Evolutionary conservation across 2,888 invertebrate species (phyloP).

Genomic region (Linnaemya vulpina): DNA sequence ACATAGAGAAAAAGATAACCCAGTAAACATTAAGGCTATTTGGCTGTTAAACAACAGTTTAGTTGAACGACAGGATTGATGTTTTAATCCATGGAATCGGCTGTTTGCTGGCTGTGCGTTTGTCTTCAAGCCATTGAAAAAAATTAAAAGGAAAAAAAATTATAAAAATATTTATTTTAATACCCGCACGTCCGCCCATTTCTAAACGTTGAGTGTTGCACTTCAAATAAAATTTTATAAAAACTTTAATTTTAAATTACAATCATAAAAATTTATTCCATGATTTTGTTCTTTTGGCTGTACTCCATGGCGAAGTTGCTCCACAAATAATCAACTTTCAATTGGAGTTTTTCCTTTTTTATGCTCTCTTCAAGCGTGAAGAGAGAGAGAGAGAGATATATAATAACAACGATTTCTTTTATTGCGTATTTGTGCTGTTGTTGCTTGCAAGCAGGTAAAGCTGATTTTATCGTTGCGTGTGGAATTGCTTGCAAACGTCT

Average conservation of each 20-base stretch:
- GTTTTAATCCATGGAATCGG: neutral
- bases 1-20: neutral
- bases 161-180: slow-evolving; percentile 15
- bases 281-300: slow-evolving; percentile 16
- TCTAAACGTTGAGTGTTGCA: slow-evolving; percentile 2
- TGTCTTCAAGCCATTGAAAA: too few relatives aligned
- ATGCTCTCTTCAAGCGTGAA: neutral
- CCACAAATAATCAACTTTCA: slow-evolving; percentile 43
- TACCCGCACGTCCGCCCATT: slow-evolving; percentile 8
- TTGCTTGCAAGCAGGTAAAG: slow-evolving; percentile 40
- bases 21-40: slow-evolving; percentile 16
- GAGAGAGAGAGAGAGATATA: too few relatives aligned
- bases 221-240: neutral
- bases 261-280: slow-evolving; percentile 58
- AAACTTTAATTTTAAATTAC: slow-evolving; percentile 15
- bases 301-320: neutral
- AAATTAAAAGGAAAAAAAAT: neutral
- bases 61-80: neutral
- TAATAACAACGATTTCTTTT: slow-evolving; percentile 43
- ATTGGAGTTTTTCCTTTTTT: slow-evolving; percentile 18
- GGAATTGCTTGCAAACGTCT: slow-evolving; percentile 38
- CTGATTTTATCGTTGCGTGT: slow-evolving; percentile 46
- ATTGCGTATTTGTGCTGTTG: slow-evolving; percentile 18
- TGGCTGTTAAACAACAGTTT: neutral
- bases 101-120: neutral